phyloP scores from a whole-genome alignment of 2,888 invertebrate genomes.

The Lasius platythorax region DNA sequence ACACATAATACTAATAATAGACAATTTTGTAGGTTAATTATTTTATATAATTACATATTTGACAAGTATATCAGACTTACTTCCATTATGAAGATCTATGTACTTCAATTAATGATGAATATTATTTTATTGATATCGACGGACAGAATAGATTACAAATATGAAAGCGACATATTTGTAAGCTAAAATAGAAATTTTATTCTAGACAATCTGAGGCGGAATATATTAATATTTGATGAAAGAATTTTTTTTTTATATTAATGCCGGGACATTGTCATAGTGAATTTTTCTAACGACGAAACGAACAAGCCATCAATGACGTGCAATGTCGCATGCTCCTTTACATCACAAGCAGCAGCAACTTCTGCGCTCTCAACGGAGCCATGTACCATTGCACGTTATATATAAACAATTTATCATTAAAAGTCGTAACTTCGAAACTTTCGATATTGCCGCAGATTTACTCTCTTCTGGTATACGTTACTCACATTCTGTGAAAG shows the following conservation, averaged over 20 bases:
- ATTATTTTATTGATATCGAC: too few relatives aligned
- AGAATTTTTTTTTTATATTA: not conserved
- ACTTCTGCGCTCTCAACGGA: constrained; percentile 9
- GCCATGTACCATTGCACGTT: constrained; percentile 13
- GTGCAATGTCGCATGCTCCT: constrained; percentile 15
- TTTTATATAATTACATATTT: too few relatives aligned
- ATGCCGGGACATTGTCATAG: not conserved
- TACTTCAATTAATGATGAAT: too few relatives aligned
- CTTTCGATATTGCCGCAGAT: not conserved
- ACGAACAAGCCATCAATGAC: constrained; percentile 15
- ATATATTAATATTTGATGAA: not conserved
- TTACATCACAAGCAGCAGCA: constrained; percentile 19
- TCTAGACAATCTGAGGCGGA: not conserved
- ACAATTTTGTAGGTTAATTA: too few relatives aligned
- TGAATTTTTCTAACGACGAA: constrained; percentile 20
- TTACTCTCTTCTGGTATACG: not conserved
- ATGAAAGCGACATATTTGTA: constrained; percentile 13
- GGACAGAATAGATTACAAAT: not conserved
- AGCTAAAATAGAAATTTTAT: constrained; percentile 23
- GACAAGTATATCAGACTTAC: too few relatives aligned
- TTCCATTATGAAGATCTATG: too few relatives aligned
- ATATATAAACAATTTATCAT: not conserved
- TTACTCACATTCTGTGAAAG: constrained; percentile 33
- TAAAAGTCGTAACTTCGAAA: not conserved
- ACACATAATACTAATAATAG: too few relatives aligned